Base-by-base conservation (phyloP, 2,888 invertebrate species). In the Brachycybe producta region DNA sequence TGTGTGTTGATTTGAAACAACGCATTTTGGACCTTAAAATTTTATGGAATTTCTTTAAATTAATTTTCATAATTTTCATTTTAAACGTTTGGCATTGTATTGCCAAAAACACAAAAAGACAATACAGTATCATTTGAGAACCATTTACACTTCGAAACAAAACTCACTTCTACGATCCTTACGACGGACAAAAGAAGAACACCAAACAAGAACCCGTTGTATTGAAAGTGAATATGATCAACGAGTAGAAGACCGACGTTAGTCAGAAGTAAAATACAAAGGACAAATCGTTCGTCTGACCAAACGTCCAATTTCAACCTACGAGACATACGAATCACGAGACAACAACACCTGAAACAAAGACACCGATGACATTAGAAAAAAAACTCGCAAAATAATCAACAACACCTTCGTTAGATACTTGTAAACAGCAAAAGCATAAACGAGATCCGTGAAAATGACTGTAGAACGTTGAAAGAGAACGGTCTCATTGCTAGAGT, bases 161-260 rank as follows among this genome's bases (percentile, higher is more conserved):
- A 28, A 54, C 56, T 67, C 64, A 74, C 78, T 68, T 75, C 73
- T 52, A 82, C 72, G 60, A 87, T 76, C 58, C 76, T 74, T 5
- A 80, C 78, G 55, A 88, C 76, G 19, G 91, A 88, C 40, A 84
- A 65, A 26, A 94, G 64, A 21, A 92, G 67, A 52, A 92, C 74
- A 23, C 94, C 94, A 71, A 84, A 85, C 53, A 98, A 71, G 61
- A 98, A 80, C 35, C 97, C 95, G 75, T 99, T 99, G 65, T 99
- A 99, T 67, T 99, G 98, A 65, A 97, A 97, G 70, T 97, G 97
- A 62, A 97, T 84, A 63, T 97, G 94, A 69, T 98, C 98, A 11
- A 97, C 80, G 67, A 95, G 77, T 3, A 95, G 65, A 4, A 97
- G 72, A 2, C 92, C 94, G 55, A 84, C 80, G 68, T 90, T 94